phyloP scores from a whole-genome alignment of 2,888 invertebrate genomes.

The Augiades crinisus region DNA sequence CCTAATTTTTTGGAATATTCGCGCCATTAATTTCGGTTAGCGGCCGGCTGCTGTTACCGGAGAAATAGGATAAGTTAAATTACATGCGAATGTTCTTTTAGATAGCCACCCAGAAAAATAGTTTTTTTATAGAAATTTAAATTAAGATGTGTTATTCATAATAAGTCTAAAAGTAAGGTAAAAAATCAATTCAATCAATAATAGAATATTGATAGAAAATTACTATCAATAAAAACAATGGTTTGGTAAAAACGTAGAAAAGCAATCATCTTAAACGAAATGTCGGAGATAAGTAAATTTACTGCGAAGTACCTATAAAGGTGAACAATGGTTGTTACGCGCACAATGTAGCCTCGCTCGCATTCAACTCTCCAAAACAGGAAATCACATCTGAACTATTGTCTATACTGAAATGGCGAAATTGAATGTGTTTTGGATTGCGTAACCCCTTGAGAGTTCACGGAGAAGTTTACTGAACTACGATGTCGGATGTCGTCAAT shows the following conservation, averaged over 20 bases:
- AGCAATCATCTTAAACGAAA: neutral
- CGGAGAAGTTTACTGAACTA: neutral
- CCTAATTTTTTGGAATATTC: neutral
- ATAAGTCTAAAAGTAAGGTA: too few species aligned
- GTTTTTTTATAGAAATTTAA: too few species aligned
- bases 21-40: neutral
- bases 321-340: slow-evolving; percentile 1
- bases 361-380: slow-evolving; percentile 7
- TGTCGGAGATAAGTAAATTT: neutral
- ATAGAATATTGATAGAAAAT: too few species aligned
- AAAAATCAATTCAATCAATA: too few species aligned
- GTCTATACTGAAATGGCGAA: neutral
- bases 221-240: too few species aligned
- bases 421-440: slow-evolving; percentile 1
- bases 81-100: neutral
- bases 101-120: too few species aligned
- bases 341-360: neutral
- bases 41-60: neutral
- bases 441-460: neutral
- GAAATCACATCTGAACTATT: slow-evolving; percentile 7
- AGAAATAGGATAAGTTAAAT: neutral
- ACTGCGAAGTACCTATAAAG: neutral
- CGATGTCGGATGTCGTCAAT: neutral
- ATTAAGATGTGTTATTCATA: too few species aligned
- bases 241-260: neutral